Conservation (phyloP, 1,140 invertebrate species). For the Drosophila seguyi region DNA sequence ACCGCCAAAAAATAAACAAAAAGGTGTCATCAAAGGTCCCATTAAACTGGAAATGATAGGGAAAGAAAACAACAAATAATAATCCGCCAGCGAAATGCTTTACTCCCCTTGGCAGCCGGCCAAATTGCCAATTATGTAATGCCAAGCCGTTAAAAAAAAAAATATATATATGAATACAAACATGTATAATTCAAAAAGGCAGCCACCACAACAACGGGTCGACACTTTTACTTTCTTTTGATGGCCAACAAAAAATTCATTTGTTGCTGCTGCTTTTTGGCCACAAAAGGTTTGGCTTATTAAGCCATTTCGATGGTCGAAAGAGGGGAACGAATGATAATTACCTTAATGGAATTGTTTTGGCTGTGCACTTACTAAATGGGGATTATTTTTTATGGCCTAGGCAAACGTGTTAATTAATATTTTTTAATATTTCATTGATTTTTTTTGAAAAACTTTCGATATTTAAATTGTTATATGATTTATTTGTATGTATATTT, state of each 20-base stretch:
- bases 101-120: slow-evolving; percentile 63
- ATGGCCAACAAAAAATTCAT: slow-evolving; percentile 54
- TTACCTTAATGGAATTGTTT: slow-evolving; percentile 26
- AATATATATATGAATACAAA: slow-evolving; percentile 10
- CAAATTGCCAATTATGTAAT: slow-evolving; percentile 75
- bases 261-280: slow-evolving; percentile 45
- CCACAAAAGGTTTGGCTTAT: slow-evolving; percentile 65
- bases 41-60: slow-evolving; percentile 46
- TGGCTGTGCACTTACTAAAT: slow-evolving; percentile 7
- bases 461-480: not conserved
- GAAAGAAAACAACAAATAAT: slow-evolving; percentile 12
- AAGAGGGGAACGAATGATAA: slow-evolving; percentile 30
- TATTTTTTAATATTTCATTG: not conserved
- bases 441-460: slow-evolving; percentile 4
- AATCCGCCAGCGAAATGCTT: slow-evolving; percentile 57
- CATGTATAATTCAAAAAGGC: slow-evolving; percentile 38
- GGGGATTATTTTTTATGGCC: slow-evolving; percentile 6
- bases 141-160: slow-evolving; percentile 57
- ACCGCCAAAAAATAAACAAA: slow-evolving; percentile 40
- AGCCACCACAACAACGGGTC: slow-evolving; percentile 42
- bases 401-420: not conserved
- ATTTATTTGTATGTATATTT: not conserved
- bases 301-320: slow-evolving; percentile 40
- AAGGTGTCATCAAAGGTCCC: slow-evolving; percentile 52
- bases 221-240: slow-evolving; percentile 63